phyloP scores from a whole-genome alignment of 2,797 vertebrate species.

The Melanotaenia parkinsoni region DNA sequence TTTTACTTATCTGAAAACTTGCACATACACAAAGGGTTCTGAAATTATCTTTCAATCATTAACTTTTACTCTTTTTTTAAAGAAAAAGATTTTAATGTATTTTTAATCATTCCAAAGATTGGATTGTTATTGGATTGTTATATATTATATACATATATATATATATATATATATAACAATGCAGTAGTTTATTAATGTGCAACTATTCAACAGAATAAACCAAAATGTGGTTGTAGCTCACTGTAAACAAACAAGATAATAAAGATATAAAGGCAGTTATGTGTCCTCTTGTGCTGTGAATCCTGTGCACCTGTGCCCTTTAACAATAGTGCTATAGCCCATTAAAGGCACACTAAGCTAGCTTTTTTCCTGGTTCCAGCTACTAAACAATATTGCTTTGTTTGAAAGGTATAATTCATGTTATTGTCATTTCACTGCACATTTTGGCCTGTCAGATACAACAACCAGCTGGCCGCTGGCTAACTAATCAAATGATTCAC shows the following conservation, averaged over 20 bases:
- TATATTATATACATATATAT: no score
- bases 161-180: no score
- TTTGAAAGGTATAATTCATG: background rate
- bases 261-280: no score
- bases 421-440: background rate
- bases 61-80: background rate
- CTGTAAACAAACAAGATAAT: no score
- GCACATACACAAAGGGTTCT: background rate
- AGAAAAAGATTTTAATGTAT: background rate
- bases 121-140: no score
- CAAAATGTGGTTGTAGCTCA: no score
- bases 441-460: background rate
- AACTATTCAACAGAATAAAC: no score
- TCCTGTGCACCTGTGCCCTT: no score
- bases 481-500: background rate
- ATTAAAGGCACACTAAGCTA: background rate
- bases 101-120: background rate
- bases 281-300: no score
- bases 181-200: no score
- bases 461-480: background rate
- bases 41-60: background rate
- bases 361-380: background rate
- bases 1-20: background rate
- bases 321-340: background rate
- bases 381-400: background rate